Evolutionary conservation across 2,113 vertebrate genomes (phyloP).

Genomic region (Sclerurus mexicanus): DNA sequence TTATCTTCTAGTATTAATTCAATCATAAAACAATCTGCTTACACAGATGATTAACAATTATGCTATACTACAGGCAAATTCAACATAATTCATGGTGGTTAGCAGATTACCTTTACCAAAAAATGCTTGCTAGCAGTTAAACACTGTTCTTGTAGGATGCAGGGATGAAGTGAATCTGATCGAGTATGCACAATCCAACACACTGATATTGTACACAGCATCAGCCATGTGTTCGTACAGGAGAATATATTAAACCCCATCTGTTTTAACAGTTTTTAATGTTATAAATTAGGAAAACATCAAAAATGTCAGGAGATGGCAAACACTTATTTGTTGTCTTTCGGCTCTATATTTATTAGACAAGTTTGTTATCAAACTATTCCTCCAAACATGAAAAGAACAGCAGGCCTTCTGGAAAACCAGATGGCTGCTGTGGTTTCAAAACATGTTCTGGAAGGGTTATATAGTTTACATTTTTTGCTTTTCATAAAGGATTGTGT

Average conservation of each 20-base stretch:
- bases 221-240: conserved; percentile 76
- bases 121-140: conserved; percentile 3
- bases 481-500: conserved; percentile 48
- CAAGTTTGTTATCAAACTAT: conserved; percentile 82
- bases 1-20: not conserved
- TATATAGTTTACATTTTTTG: conserved; percentile 57
- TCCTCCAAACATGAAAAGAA: conserved; percentile 80
- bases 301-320: conserved; percentile 70
- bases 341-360: conserved; percentile 75
- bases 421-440: conserved; percentile 78
- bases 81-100: not conserved
- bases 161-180: conserved; percentile 25
- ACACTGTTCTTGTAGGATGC: conserved; percentile 1
- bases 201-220: conserved; percentile 63
- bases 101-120: conserved; percentile 2
- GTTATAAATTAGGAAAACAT: conserved; percentile 80
- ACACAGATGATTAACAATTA: not conserved
- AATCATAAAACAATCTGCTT: not conserved
- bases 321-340: conserved; percentile 73
- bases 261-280: conserved; percentile 79
- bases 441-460: conserved; percentile 56
- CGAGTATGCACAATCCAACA: conserved; percentile 59
- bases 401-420: conserved; percentile 78
- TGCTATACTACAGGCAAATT: not conserved
- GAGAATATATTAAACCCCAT: conserved; percentile 79